Percentiles rank a stretch among this genome's conserved stretches.
Conservation (phyloP, 2,797 vertebrate genomes). For the Chromobotia macracanthus region DNA sequence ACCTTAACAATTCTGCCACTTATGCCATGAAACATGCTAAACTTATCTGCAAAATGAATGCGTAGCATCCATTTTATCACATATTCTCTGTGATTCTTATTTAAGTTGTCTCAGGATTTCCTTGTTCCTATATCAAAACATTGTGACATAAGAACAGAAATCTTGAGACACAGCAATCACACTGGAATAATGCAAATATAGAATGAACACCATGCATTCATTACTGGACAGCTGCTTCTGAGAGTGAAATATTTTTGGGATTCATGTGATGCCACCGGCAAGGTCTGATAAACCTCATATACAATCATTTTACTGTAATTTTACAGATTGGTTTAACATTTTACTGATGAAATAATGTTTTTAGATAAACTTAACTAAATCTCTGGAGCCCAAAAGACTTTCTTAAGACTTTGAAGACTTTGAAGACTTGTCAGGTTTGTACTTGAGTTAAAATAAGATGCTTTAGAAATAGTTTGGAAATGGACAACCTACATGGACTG, state of each 20-base stretch:
- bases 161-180: conserved; percentile 67
- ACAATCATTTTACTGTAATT: background rate
- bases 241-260: background rate
- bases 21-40: conserved; percentile 56
- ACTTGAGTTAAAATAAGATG: conserved; percentile 11
- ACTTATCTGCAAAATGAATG: conserved; percentile 58
- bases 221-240: conserved; percentile 51
- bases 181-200: conserved; percentile 54
- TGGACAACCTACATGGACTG: conserved; percentile 14
- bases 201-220: conserved; percentile 68
- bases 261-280: too few relatives aligned
- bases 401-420: background rate
- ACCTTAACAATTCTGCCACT: conserved; percentile 48
- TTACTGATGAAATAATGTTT: too few relatives aligned
- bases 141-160: conserved; percentile 67
- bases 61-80: conserved; percentile 65
- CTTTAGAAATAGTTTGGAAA: conserved; percentile 31
- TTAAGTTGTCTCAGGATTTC: conserved; percentile 62
- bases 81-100: conserved; percentile 63
- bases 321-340: too few relatives aligned
- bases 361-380: background rate
- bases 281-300: background rate
- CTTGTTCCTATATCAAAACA: conserved; percentile 67
- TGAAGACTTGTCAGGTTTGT: conserved; percentile 33
- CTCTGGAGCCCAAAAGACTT: background rate